Evolutionary conservation across 2,113 vertebrate species (phyloP).

Genomic region (Opisthocomus hoazin): DNA sequence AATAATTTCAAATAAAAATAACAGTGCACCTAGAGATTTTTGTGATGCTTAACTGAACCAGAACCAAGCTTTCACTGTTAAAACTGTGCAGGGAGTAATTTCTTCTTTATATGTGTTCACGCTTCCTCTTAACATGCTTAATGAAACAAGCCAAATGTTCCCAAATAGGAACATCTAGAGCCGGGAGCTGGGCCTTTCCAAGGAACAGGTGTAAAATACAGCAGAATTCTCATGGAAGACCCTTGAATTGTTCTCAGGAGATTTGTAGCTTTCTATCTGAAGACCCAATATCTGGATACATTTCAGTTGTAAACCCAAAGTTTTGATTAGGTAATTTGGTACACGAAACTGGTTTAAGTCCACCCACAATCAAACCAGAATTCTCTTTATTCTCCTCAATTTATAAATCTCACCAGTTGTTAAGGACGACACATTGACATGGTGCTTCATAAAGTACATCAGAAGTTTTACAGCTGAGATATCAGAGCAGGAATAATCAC

Average conservation of each 20-base stretch:
- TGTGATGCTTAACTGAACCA: background rate
- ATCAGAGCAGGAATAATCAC: background rate
- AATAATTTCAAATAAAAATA: conserved; percentile 20
- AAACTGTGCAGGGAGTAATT: background rate
- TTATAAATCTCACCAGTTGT: background rate
- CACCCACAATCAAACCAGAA: background rate
- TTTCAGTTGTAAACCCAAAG: background rate
- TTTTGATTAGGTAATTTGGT: background rate
- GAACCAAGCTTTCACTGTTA: conserved; percentile 10
- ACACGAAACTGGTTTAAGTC: background rate
- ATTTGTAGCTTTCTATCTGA: background rate
- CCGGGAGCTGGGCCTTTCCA: background rate
- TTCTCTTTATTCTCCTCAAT: background rate
- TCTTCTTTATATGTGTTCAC: background rate
- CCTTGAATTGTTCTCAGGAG: background rate
- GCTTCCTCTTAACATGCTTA: background rate
- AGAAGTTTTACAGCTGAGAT: background rate
- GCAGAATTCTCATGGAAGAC: background rate
- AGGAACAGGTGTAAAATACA: background rate
- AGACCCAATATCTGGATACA: background rate
- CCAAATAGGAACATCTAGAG: background rate
- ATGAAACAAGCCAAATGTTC: background rate
- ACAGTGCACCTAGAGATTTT: background rate
- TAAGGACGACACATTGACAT: background rate
- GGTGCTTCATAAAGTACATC: background rate